Conservation (phyloP, 2,113 vertebrate species). For the Lasiurus cinereus region DNA sequence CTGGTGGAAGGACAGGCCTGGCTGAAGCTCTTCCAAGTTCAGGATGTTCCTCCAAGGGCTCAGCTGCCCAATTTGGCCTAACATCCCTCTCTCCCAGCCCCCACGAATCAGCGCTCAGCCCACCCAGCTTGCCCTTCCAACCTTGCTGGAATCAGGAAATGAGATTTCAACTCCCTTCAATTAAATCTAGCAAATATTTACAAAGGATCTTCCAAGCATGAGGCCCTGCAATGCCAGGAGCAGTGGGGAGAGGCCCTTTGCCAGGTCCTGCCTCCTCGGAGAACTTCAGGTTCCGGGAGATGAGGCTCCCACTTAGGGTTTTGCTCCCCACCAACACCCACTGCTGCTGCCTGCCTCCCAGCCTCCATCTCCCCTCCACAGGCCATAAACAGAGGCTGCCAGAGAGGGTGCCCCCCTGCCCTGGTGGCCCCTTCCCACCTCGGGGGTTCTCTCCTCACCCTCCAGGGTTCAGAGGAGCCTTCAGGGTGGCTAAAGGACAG, state of each 20-base stretch:
- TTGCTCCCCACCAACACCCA: not conserved
- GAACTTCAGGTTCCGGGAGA: not conserved
- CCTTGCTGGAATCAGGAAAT: slow-evolving; percentile 62
- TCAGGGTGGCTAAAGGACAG: not conserved
- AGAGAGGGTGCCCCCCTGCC: not conserved
- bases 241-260: not conserved
- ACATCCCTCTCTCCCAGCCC: not conserved
- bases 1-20: not conserved
- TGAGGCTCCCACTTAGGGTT: not conserved
- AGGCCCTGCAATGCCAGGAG: not conserved
- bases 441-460: not conserved
- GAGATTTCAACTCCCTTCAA: slow-evolving; percentile 59
- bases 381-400: not conserved
- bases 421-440: no score
- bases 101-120: not conserved
- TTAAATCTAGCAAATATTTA: slow-evolving; percentile 44
- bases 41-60: not conserved
- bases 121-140: slow-evolving; percentile 12
- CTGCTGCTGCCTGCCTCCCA: no score
- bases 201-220: slow-evolving; percentile 19
- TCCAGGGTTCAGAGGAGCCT: not conserved
- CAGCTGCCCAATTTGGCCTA: not conserved
- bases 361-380: not conserved
- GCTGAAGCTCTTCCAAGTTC: not conserved
- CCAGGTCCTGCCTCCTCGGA: not conserved